These are phyloP conservation scores for Isotomurus palustris DNA, from an alignment of 2,888 invertebrate species.

Conservation along the genomic window DNA sequence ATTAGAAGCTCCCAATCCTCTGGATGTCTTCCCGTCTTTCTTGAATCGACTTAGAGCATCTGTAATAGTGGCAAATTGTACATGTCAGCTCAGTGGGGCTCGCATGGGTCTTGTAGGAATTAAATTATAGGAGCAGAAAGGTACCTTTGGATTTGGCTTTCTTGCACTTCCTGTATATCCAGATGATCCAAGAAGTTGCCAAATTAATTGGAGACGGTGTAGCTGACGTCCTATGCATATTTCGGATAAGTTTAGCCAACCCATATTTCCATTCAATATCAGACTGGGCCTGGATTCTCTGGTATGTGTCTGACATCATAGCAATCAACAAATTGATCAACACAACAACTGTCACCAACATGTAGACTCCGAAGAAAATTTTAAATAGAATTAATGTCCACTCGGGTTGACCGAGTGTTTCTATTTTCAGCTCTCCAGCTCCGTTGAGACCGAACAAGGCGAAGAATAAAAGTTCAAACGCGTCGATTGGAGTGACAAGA, in stretches of 20 bases:
- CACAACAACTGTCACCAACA: constrained; percentile 96
- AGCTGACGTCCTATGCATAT: constrained; percentile 95
- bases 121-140: not conserved
- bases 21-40: constrained; percentile 38
- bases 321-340: constrained; percentile 98
- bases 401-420: constrained; percentile 47
- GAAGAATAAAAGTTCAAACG: constrained; percentile 96
- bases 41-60: constrained; percentile 43
- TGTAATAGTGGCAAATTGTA: no score
- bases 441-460: constrained; percentile 94
- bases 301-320: constrained; percentile 99
- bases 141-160: constrained; percentile 49
- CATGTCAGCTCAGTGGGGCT: no score
- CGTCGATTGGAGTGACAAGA: constrained; percentile 82
- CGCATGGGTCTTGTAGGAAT: not conserved
- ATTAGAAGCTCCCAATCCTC: constrained; percentile 18
- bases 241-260: constrained; percentile 92
- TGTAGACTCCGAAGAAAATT: constrained; percentile 91
- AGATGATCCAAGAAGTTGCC: constrained; percentile 88
- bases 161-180: constrained; percentile 72
- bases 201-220: constrained; percentile 97
- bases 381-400: constrained; percentile 85
- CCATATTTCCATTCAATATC: constrained; percentile 99
- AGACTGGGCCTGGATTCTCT: constrained; percentile 96
- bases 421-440: constrained; percentile 72